A percentile compares a stretch with the other conserved stretches of the same genome.
Evolutionary conservation across 2,888 invertebrate species (phyloP).

Genomic region (Philereme vetulata): DNA sequence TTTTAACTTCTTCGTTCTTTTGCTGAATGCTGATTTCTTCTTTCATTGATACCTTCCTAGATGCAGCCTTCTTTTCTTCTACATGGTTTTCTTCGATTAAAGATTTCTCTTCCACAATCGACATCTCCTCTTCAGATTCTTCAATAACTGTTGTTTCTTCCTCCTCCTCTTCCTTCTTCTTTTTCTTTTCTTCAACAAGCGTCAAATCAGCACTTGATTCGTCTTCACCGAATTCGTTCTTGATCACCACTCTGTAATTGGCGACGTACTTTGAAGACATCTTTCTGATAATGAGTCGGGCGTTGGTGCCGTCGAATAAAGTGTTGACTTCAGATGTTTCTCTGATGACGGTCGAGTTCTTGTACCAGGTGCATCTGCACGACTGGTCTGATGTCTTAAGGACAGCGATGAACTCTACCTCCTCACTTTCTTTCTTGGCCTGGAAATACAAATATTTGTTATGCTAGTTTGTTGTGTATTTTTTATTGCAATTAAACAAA

Average conservation of each 20-base stretch:
- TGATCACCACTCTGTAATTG: conserved; percentile 92
- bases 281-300: conserved; percentile 90
- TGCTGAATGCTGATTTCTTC: conserved; percentile 61
- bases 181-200: conserved; percentile 86
- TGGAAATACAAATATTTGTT: conserved; percentile 36
- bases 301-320: conserved; percentile 92
- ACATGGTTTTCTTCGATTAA: conserved; percentile 77
- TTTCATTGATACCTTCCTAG: conserved; percentile 67
- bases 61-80: conserved; percentile 63
- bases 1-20: conserved; percentile 30
- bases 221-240: conserved; percentile 96
- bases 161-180: conserved; percentile 79
- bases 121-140: conserved; percentile 81
- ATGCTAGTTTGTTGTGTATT: not conserved
- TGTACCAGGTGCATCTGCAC: conserved; percentile 93
- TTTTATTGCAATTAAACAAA: not conserved
- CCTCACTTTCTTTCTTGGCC: conserved; percentile 84
- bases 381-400: conserved; percentile 90
- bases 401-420: conserved; percentile 90
- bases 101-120: conserved; percentile 75
- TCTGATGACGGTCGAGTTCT: conserved; percentile 89
- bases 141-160: conserved; percentile 76
- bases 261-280: conserved; percentile 91
- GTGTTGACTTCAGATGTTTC: conserved; percentile 91
- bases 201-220: conserved; percentile 94